Evolutionary conservation across 2,797 vertebrate species (phyloP), one percentile per base, ranked within the genome.

Genomic region (Poecile montanus): DNA sequence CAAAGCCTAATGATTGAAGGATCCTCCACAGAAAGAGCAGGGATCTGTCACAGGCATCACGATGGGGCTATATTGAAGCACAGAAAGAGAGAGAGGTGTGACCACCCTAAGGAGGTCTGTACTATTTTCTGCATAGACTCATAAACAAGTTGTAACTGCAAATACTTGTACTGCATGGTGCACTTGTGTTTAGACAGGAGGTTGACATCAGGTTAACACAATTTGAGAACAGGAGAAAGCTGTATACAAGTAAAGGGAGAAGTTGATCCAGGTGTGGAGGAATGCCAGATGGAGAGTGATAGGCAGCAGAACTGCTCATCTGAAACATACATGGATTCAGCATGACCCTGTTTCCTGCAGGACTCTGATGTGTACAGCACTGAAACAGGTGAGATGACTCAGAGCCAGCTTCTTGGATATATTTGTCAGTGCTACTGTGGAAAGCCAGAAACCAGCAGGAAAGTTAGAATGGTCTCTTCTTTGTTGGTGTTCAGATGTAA

Each of bases 371-470:
- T 17, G 29, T 30, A 26, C 42, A 16, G 54, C 75, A 62, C 36
- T 18, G 21, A 51, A 89, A 76, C 40, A 79, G 56, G 36, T 81
- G 75, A 89, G 60, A 51, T 80, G 72, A 58, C 42, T 85, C 65
- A 58, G 56, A 66, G 82, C 17, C 62, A 87, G 29, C 23, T 77
- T 76, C 60, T 83, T 71, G 40, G 36, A 38, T 77, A 2, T 74
- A 82, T 83, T 53, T 67, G 65, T 67, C 76, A 91, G 57, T 57
- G 42, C 47, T 93, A 32, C 57, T 91, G 32, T 48, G 42, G 53
- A 50, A 85, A 85, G 45, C 66, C 68, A 80, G 29, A 85, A 82
- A 74, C 18, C 42, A 88, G 12, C 32, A 88, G 85, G 42, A 94
- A 80, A 42, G 34, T 77, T 77, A 88, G 36, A 60, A 58, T 47